Conservation (phyloP, 2,113 vertebrate species). For the Pholis gunnellus region DNA sequence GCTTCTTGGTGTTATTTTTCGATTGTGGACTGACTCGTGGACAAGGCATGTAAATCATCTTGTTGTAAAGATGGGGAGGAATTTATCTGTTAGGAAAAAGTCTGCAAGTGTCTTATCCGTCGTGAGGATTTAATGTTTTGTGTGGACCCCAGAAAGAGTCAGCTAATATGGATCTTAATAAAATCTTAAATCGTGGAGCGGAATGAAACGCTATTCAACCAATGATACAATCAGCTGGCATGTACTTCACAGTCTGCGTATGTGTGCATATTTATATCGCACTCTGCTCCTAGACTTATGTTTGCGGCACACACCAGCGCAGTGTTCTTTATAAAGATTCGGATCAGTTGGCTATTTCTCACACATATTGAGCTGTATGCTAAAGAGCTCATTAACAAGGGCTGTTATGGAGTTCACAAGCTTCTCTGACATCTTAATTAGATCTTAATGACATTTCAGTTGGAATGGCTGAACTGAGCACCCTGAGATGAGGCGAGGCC, state of each 20-base stretch:
- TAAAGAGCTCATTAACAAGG: constrained; percentile 81
- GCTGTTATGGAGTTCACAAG: constrained; percentile 76
- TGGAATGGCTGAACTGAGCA: constrained; percentile 66
- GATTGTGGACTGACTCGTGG: neutral
- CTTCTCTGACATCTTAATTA: constrained; percentile 85
- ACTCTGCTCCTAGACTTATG: constrained; percentile 11
- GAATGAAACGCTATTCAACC: constrained; percentile 40
- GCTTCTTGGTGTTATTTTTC: neutral
- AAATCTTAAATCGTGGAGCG: neutral
- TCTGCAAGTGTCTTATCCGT: too few relatives aligned
- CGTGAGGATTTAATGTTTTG: neutral
- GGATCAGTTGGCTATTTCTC: constrained; percentile 67
- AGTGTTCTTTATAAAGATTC: constrained; percentile 56
- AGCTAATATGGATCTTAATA: neutral
- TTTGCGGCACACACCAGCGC: constrained; percentile 29
- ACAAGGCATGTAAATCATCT: neutral
- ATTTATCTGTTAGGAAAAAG: neutral
- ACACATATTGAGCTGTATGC: constrained; percentile 69
- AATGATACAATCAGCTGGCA: constrained; percentile 27
- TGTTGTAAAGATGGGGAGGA: neutral
- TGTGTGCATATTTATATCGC: neutral
- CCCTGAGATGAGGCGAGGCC: constrained; percentile 54
- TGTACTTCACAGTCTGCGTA: constrained; percentile 5
- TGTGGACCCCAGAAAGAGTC: neutral
- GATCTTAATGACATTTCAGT: constrained; percentile 86